phyloP scores from a whole-genome alignment of 2,113 vertebrate genomes.

The Urocolius indicus region DNA sequence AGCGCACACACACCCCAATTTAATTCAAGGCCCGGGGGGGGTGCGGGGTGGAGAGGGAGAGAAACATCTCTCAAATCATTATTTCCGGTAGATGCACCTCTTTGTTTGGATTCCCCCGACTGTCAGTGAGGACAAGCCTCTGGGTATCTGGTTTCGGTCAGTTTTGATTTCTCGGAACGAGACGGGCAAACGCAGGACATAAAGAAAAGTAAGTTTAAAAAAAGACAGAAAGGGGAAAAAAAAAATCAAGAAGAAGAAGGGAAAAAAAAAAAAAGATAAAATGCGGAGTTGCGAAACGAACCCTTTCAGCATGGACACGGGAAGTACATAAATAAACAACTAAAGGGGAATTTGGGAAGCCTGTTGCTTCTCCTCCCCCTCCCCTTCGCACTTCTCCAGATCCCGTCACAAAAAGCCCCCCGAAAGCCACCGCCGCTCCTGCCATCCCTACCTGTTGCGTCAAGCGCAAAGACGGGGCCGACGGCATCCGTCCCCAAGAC shows the following conservation, averaged over 20 bases:
- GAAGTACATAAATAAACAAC: conserved; percentile 23
- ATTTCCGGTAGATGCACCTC: conserved; percentile 82
- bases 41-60: conserved; percentile 12
- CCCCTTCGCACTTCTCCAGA: neutral
- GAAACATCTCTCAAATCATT: conserved; percentile 73
- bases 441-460: conserved; percentile 76
- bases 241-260: neutral
- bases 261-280: neutral
- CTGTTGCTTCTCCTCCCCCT: neutral
- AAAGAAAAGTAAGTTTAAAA: conserved; percentile 1
- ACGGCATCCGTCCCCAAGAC: conserved; percentile 29
- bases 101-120: conserved; percentile 81
- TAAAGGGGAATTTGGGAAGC: conserved; percentile 8
- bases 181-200: neutral
- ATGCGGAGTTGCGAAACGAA: conserved; percentile 49
- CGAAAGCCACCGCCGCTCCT: neutral
- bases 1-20: neutral
- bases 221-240: neutral
- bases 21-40: neutral
- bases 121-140: conserved; percentile 61
- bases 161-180: conserved; percentile 33
- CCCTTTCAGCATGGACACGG: neutral
- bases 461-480: neutral
- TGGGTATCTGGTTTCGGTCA: conserved; percentile 50
- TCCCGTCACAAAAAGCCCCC: neutral